Evolutionary conservation across 1,140 invertebrate genomes (phyloP), one percentile per base, ranked within the genome.

Genomic region (Varroa destructor): DNA sequence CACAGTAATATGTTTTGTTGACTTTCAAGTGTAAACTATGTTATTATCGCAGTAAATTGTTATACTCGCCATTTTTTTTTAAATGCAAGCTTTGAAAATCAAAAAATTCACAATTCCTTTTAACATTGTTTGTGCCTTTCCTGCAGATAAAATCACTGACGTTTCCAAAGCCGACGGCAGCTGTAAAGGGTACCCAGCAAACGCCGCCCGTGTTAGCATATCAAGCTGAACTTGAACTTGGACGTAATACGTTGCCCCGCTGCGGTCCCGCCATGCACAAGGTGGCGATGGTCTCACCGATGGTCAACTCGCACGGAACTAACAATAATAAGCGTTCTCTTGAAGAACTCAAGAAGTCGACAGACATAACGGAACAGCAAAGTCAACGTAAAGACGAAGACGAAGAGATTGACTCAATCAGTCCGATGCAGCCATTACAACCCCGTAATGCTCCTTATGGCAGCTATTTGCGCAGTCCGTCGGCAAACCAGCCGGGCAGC

Each of bases 111-210:
- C 46, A 51, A 3, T 51, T 25, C 25, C 25, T 25, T 25, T 25
- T 25, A 25, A 25, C 25, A 25, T 25, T 25, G 25, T 25, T 25
- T 25, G 25, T 25, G 25, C 46, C 3, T 51, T 51, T 51, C 46
- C 12, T 67, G 12, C 61, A 67, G 61, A 67, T 67, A n/a, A 67
- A 67, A 67, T 67, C 61, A 43, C 40, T 67, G 36, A 67, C 61
- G 12, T 37, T 93, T 76, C 90, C 90, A 1, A 93, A 93, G 80
- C 90, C 90, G 3, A 91, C 89, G 25, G 89, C 89, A 12, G 87
- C 90, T 72, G 88, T 93, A 2, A 93, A 92, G 83, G 90, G 90
- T 74, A 90, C 87, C 6, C 78, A 78, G 12, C 79, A 81, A 72
- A 72, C 75, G 46, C 58, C 56, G 46, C 70, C 73, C 73, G 61